phyloP scores from a whole-genome alignment of 1,140 invertebrate species.

The Aphaenogaster rudis region DNA sequence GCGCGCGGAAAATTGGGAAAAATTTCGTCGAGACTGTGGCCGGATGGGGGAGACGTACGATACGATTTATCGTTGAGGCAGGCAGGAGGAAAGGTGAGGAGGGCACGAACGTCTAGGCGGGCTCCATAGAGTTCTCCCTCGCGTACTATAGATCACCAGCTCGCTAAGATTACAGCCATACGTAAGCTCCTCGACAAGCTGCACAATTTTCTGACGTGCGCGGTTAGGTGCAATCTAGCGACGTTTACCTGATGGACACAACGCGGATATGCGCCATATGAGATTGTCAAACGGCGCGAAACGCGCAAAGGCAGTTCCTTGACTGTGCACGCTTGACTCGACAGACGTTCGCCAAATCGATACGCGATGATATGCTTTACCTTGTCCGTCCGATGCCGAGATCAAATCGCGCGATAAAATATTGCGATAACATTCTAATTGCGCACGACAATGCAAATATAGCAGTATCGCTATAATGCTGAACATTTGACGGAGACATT shows the following conservation, averaged over 20 bases:
- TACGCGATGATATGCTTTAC: neutral
- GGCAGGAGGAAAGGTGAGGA: neutral
- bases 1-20: neutral
- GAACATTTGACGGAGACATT: neutral
- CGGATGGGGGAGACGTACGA: neutral
- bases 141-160: constrained; percentile 57
- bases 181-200: constrained; percentile 60
- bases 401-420: neutral
- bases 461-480: neutral
- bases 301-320: neutral
- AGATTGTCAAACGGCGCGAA: neutral
- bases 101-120: neutral
- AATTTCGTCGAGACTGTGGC: constrained; percentile 39
- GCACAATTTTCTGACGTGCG: constrained; percentile 50
- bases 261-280: neutral
- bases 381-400: neutral
- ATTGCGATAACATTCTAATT: neutral
- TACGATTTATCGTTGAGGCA: constrained; percentile 65
- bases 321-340: too few relatives aligned
- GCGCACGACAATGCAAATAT: neutral
- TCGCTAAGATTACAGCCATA: constrained; percentile 62
- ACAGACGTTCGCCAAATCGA: constrained; percentile 35
- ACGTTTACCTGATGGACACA: constrained; percentile 14
- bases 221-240: neutral
- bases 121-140: constrained; percentile 36